Base-by-base conservation (phyloP, 2,113 vertebrate genomes). In the Grus americana region DNA sequence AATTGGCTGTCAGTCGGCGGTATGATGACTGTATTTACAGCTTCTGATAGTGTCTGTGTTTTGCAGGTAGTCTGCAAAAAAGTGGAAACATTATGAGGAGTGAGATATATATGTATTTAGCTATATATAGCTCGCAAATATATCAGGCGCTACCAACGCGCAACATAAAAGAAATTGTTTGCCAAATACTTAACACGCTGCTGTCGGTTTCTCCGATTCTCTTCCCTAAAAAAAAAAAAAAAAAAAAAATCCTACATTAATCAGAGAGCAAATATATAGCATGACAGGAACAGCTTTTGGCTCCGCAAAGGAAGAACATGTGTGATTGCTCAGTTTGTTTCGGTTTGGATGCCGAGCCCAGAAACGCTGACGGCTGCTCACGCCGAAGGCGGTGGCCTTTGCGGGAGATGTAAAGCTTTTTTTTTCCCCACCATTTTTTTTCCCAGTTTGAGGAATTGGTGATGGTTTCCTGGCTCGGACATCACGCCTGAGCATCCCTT, bases 11-110 rank as follows among this genome's bases (percentile, higher is more conserved):
- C 67, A 55, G 79, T 47, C 14, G 3, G 27, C 20, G 20, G 34
- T 40, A 42, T 30, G 40, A 34, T 10, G 47, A 19, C 73, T 63
- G 57, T 34, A 18, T 79, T 84, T 72, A 26, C 52, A 84, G 91
- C 44, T 86, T 52, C 19, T 13, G 86, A 18, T 13, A 23, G 27
- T 18, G 72, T 21, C 75, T 92, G 47, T 90, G 93, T 78, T 95
- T 84, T 89, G 73, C 93, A 97, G 94, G 92, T 95, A 89, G 71
- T 24, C 88, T 86, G 57, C 59, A 90, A 75, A 79, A 57, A 75
- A 34, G 42, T 34, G 55, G 74, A 57, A 93, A 73, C 47, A 68
- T 36, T 32, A 22, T 6, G 49, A n/a, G 74, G 68, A 21, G 50
- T 4, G 34, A 63, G 47, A 30, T 92, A 20, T 46, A 2, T 12